Evolutionary conservation across 2,797 vertebrate species (phyloP), one percentile per base, ranked within the genome.

Genomic region (Momotus momota): DNA sequence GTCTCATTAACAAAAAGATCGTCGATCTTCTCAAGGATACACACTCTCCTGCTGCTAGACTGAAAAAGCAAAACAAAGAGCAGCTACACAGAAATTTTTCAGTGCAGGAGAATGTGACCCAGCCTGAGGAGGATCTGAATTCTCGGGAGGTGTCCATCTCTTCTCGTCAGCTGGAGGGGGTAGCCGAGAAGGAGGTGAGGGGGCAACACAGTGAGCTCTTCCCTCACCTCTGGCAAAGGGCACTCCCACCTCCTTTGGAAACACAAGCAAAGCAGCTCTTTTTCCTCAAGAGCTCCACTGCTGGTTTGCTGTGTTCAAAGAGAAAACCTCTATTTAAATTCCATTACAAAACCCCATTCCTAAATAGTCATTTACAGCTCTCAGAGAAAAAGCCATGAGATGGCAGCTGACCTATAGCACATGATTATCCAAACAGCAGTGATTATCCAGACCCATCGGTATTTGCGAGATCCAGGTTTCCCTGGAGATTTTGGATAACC

Each of bases 401-500:
- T 72, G 83, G 86, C 86, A 93, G 75, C 67, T 88, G 79, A 65
- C 43, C 79, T 86, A 10, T 9, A 74, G 55, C 54, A 70, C n/a
- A 23, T 20, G 66, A 54, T 6, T 81, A 35, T 35, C 35, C 35
- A 35, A 35, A 35, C 92, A 89, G 61, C 74, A 89, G 70, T 79
- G 57, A 92, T 94, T 92, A 88, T n/a, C 69, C 33, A 9, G 93
- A 88, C 38, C 1, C 0, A 93, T 90, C 84, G 43, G 85, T 86
- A 96, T 58, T 45, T 69, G 67, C 3, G 9, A 93, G 93, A 64
- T 83, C 70, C 54, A 75, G 86, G 86, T 96, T 92, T 96, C 91
- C 90, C 88, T 88, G 92, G 93, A 95, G 93, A 96, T 70, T 81
- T 41, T 43, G 71, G 90, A 91, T 78, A 89, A 85, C 77, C 40